A percentile compares a stretch with the other conserved stretches of the same genome.
Conservation (phyloP, 1,140 invertebrate species). For the Babylonia areolata region DNA sequence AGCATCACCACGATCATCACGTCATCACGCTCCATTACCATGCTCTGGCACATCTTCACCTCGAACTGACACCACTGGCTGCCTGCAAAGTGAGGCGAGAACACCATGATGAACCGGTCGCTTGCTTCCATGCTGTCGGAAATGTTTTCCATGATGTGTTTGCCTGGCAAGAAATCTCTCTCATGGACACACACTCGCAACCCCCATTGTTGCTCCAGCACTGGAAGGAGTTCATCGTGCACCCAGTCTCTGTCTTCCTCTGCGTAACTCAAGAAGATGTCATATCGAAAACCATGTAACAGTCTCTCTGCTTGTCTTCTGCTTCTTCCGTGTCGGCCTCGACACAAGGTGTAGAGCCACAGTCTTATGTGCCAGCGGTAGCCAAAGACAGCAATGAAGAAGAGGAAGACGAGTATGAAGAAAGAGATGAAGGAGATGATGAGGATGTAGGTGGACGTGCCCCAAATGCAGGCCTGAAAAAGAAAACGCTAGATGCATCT, state of each 20-base stretch:
- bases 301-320: not conserved
- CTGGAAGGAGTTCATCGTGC: conserved; percentile 31
- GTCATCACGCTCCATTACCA: no score
- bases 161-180: conserved; percentile 56
- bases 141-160: conserved; percentile 55
- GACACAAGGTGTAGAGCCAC: not conserved
- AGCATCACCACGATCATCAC: no score
- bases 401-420: not conserved
- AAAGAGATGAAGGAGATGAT: conserved; percentile 3
- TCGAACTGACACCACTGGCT: conserved; percentile 63
- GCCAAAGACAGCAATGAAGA: conserved; percentile 10
- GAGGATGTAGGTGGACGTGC: not conserved
- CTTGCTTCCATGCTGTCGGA: conserved; percentile 49
- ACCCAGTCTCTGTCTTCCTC: conserved; percentile 47
- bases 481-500: not conserved
- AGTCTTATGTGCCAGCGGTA: conserved; percentile 31
- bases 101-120: conserved; percentile 47
- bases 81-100: conserved; percentile 56
- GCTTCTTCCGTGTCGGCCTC: not conserved
- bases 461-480: conserved; percentile 10
- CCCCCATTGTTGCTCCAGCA: conserved; percentile 39
- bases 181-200: conserved; percentile 59
- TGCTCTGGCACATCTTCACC: conserved; percentile 56
- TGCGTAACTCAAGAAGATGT: conserved; percentile 51
- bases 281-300: conserved; percentile 44